These are phyloP conservation scores for Spodoptera litura DNA, from an alignment of 1,140 invertebrate species.

Conservation along the genomic window DNA sequence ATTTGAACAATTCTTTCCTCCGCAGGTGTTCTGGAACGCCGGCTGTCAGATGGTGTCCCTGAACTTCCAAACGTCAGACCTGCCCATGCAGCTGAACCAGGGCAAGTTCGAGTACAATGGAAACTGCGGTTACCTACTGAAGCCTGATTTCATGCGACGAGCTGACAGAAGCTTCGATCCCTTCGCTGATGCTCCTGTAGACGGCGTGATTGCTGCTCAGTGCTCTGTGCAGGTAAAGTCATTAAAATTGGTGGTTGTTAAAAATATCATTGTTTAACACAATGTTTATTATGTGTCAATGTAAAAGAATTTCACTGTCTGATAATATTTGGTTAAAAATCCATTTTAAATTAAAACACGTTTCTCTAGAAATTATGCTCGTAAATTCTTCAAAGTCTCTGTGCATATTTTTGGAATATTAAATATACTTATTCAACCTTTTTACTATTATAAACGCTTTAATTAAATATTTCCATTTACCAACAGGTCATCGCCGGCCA, in stretches of 20 bases:
- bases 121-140: constrained; percentile 97
- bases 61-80: constrained; percentile 99
- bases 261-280: no score
- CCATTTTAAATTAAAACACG: no score
- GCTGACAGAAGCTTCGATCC: constrained; percentile 99
- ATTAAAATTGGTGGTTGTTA: neutral
- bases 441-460: no score
- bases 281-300: no score
- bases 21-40: constrained; percentile 96
- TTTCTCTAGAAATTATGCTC: no score
- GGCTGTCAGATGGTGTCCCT: constrained; percentile 99
- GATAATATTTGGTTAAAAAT: no score
- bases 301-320: neutral
- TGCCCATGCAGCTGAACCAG: constrained; percentile 99
- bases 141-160: constrained; percentile 99
- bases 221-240: constrained; percentile 95
- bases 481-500: constrained; percentile 98
- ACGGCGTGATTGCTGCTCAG: constrained; percentile 99
- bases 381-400: no score
- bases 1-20: constrained; percentile 18
- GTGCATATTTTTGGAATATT: no score
- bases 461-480: neutral
- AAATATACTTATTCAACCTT: no score
- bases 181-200: constrained; percentile 99
- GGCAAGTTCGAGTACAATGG: constrained; percentile 99